Evolutionary conservation across 2,797 vertebrate species (phyloP), one percentile per base, ranked within the genome.

Genomic region (Argyrosomus regius): DNA sequence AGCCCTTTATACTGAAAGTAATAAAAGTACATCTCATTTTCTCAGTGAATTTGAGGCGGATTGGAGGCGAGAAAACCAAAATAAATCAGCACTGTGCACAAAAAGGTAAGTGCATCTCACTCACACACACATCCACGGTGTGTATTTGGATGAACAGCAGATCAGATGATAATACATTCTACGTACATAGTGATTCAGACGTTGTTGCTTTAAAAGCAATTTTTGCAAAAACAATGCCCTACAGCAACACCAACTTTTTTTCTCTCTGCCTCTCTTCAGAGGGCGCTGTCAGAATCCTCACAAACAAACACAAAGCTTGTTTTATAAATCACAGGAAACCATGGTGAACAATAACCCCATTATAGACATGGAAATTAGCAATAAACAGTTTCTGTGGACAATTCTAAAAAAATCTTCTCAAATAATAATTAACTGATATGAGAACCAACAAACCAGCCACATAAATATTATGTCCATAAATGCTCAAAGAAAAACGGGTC

Each of bases 251-350:
- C 48, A 8, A 20, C 49, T 9, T 9, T 35, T 9, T 46, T 17
- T 24, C n/a, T 52, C 17, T 65, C 7, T 49, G 54, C 35, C 50
- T 57, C 52, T 69, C 39, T 75, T 64, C 49, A 22, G 35, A 64
- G 8, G 28, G n/a, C 73, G 43, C 31, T 41, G 39, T 69, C 24
- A 2, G 26, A 17, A 6, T 24, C 31, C 17, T 3, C 7, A 16
- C 17, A 24, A 41, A 22, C 43, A 20, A 66, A 52, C 8, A 22
- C 3, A 3, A 9, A 14, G 26, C 48, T 65, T 1, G 17, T 41
- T 35, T 35, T 35, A 35, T 1, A 39, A 52, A 31, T 1, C 0
- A 50, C 48, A 41, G 8, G 43, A 12, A 22, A 18, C 8, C n/a
- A 20, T 6, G 7, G 20, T 49, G 3, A 17, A 60, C 8, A 48